Evolutionary conservation across 2,797 vertebrate genomes (phyloP), one percentile per base, ranked within the genome.

Genomic region (Taeniopygia guttata): DNA sequence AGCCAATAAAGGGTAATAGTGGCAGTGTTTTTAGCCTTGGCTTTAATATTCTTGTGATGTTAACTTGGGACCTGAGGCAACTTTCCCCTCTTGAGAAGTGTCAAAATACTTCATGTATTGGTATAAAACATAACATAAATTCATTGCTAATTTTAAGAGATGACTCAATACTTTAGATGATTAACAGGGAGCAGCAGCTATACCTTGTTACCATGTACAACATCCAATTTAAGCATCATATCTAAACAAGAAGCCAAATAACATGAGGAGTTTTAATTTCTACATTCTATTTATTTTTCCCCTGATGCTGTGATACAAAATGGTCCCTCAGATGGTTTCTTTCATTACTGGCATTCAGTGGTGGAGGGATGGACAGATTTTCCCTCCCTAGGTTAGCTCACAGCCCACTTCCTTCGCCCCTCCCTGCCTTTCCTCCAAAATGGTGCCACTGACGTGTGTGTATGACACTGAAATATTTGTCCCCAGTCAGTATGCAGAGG

Each of bases 71-170:
- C 16, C 77, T 91, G 43, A 88, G 84, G 40, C 43, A 76, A 84
- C 72, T 58, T 78, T 56, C 4, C 10, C 7, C 34, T 74, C 77
- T 70, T 86, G 43, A 95, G 32, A 27, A 81, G 25, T 62, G 67
- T 90, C 64, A 91, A 89, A 95, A 88, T 81, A 56, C 34, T 82
- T 85, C 27, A 79, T 54, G 10, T 34, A 84, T 72, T 85, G 48
- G n/a, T 63, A 54, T 78, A 52, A 95, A 58, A 93, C 19, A 87
- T 80, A 88, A 94, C 95, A 94, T 30, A 40, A 94, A 90, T 79
- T 84, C 3, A 48, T 84, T 74, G 29, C 20, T 89, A 62, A 59
- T 92, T 76, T 84, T 87, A 84, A 85, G 27, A 38, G 21, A 22
- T 90, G 49, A 90, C 21, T 93, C 81, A 58, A 49, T 63, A 43